Percentiles rank a stretch among this genome's conserved stretches.
These are phyloP conservation scores for Ceuthmochares aereus DNA, from an alignment of 2,113 vertebrate species.

Conservation along the genomic window DNA sequence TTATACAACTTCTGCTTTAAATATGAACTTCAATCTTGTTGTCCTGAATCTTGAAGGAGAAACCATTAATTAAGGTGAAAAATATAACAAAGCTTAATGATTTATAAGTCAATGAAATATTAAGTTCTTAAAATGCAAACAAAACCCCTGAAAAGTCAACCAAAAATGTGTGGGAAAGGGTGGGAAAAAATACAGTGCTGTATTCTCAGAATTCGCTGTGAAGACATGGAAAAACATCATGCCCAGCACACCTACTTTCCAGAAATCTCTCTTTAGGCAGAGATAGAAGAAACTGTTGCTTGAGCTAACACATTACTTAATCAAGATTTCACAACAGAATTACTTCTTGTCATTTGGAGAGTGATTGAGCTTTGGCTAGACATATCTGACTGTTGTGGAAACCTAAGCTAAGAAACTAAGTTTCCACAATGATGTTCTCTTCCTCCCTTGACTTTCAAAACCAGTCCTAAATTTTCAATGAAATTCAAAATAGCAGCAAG, in stretches of 20 bases:
- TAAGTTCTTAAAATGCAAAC: background rate
- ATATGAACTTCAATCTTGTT: background rate
- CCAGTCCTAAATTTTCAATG: background rate
- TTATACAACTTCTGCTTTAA: background rate
- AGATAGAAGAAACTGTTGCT: background rate
- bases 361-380: background rate
- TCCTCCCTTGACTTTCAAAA: background rate
- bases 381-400: background rate
- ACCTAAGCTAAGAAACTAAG: background rate
- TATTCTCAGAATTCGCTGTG: background rate
- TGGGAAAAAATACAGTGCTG: background rate
- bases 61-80: background rate
- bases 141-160: background rate
- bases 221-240: constrained; percentile 23
- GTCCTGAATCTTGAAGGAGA: background rate
- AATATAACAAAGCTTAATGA: background rate
- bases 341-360: background rate
- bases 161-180: background rate
- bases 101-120: background rate
- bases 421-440: background rate
- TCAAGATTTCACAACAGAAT: constrained; percentile 37
- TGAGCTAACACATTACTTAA: constrained; percentile 12
- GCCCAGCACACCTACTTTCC: background rate
- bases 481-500: background rate
- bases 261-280: constrained; percentile 6